These are phyloP conservation scores for Gopherus evgoodei DNA, from an alignment of 2,113 vertebrate genomes.

Conservation along the genomic window DNA sequence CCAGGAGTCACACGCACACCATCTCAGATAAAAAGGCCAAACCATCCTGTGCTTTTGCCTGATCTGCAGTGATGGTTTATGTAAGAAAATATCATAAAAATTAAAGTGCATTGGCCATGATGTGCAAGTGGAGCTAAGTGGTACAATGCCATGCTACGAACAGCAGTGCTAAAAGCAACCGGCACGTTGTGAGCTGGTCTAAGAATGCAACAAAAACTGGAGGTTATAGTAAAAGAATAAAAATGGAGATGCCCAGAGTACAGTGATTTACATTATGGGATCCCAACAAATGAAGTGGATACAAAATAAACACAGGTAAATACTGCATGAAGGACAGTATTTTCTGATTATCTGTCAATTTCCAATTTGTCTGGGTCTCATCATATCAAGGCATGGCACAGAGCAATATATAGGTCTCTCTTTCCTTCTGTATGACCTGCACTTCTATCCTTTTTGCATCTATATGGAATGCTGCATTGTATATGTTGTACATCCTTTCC, in stretches of 20 bases:
- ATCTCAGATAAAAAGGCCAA: not conserved
- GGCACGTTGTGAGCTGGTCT: not conserved
- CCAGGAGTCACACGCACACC: not conserved
- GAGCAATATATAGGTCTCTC: not conserved
- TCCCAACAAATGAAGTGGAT: not conserved
- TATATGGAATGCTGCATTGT: not conserved
- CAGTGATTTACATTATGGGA: not conserved
- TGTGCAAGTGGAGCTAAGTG: not conserved
- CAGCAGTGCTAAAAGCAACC: not conserved
- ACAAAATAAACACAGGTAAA: not conserved
- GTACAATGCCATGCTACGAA: not conserved
- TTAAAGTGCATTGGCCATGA: not conserved
- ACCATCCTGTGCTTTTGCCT: not conserved
- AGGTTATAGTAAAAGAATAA: not conserved
- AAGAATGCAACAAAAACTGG: not conserved
- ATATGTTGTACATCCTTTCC: not conserved
- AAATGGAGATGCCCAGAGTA: not conserved
- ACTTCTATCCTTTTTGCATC: not conserved
- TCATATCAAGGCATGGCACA: not conserved
- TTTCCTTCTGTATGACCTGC: not conserved
- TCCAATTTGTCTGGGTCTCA: not conserved
- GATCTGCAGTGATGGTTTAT: not conserved
- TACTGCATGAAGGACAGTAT: not conserved
- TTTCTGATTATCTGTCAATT: not conserved
- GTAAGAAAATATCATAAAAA: conserved; percentile 3